These are phyloP conservation scores for Buceros bicornis DNA, from an alignment of 2,797 vertebrate genomes.

Conservation along the genomic window DNA sequence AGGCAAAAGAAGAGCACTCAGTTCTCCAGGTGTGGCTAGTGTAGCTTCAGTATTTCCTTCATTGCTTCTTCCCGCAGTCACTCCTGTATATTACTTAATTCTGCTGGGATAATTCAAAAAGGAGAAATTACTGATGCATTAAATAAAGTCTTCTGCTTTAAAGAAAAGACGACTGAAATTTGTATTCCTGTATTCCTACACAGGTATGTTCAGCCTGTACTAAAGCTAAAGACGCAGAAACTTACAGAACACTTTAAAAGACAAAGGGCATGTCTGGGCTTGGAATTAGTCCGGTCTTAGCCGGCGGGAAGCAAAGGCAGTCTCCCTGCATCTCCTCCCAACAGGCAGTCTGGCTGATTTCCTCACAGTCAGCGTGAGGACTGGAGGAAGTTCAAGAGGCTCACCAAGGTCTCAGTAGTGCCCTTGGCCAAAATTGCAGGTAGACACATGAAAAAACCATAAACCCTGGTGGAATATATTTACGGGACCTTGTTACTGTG, in stretches of 20 bases:
- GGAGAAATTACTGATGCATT: background rate
- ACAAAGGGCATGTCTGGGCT: background rate
- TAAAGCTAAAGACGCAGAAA: background rate
- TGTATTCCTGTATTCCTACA: background rate
- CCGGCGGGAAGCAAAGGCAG: background rate
- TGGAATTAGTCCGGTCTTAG: background rate
- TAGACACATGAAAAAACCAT: background rate
- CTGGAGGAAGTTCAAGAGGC: background rate
- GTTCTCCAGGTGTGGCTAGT: background rate
- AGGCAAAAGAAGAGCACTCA: background rate
- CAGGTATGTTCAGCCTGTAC: background rate
- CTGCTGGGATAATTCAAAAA: background rate
- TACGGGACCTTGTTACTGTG: background rate
- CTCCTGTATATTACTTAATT: background rate
- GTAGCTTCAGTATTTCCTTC: background rate
- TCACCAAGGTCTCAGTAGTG: background rate
- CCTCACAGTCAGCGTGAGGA: background rate
- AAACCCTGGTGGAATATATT: background rate
- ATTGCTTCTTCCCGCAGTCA: background rate
- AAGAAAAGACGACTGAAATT: background rate
- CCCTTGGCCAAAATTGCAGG: background rate
- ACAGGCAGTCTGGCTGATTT: background rate
- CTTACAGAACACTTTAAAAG: background rate
- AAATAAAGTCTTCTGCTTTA: background rate
- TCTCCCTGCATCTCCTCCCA: background rate